Base-by-base conservation (phyloP, 1,140 invertebrate species). In the Idris sp. region DNA sequence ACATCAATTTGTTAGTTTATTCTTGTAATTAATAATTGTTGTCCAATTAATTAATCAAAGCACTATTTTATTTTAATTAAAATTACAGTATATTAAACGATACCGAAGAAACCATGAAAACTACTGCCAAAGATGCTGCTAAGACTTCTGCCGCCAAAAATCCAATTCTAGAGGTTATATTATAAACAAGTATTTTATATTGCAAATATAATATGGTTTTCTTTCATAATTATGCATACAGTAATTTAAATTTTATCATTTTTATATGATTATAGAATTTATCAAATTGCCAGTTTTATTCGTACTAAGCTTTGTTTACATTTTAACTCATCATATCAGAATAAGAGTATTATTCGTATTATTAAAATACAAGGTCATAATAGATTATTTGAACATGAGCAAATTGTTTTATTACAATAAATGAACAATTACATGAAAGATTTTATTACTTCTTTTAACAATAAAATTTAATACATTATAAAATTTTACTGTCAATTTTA, bases 81-180 rank as follows among this genome's bases (percentile, higher is more conserved):
- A 30, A 30, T 30, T 30, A n/a, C n/a, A n/a, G n/a, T n/a, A n/a
- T n/a, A n/a, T n/a, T n/a, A n/a, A n/a, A n/a, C n/a, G n/a, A n/a
- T n/a, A n/a, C 2, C 3, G 26, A 44, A 7, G 48, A 40, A 16
- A 84, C 53, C 77, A 85, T 85, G 84, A 86, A 79, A 80, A 78
- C 80, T 30, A 51, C 51, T 11, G 83, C 71, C 19, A 22, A 22
- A 76, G 67, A 69, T 49, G 74, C 69, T 9, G 79, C 76, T 0
- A 80, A 81, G 76, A 62, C 80, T 75, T 65, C 78, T 75, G 41
- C 76, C 51, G 71, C 64, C 71, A 79, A 83, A 81, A 81, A 56
- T 35, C 46, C 11, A 49, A 7, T 18, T 51, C 18, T 69, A 40
- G 81, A 84, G 83, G 83, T 84, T 84, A 84, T 28, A 30, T 46